Evolutionary conservation across 1,140 invertebrate genomes (phyloP).

Genomic region (Aphidius ervi): DNA sequence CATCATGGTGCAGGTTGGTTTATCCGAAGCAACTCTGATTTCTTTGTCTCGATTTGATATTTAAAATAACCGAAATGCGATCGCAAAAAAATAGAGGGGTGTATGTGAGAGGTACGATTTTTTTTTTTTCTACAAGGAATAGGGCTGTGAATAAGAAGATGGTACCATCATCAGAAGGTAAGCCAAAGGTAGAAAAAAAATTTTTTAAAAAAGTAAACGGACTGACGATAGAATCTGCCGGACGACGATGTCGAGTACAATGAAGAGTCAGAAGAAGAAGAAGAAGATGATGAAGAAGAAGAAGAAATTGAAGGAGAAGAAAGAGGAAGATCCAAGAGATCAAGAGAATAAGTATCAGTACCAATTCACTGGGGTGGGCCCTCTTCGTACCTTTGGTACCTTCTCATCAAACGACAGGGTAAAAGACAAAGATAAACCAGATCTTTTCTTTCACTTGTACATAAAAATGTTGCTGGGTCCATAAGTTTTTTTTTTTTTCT

Average conservation of each 20-base stretch:
- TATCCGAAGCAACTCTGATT: too few relatives aligned
- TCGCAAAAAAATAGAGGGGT: conserved; percentile 8
- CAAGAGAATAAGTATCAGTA: background rate
- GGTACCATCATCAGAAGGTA: too few relatives aligned
- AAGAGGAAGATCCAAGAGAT: background rate
- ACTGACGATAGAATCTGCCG: conserved; percentile 44
- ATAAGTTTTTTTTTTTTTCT: conserved; percentile 30
- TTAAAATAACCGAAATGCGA: conserved; percentile 43
- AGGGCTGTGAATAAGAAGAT: too few relatives aligned
- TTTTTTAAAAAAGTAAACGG: too few relatives aligned
- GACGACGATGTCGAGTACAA: conserved; percentile 32
- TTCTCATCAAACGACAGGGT: background rate
- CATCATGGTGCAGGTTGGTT: too few relatives aligned
- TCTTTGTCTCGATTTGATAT: conserved; percentile 20
- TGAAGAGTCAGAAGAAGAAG: background rate
- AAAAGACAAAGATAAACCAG: background rate
- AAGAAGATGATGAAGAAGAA: conserved; percentile 23
- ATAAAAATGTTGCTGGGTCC: background rate
- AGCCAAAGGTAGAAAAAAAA: background rate
- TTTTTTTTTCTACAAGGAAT: background rate
- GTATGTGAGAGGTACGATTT: too few relatives aligned
- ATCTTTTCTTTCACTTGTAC: conserved; percentile 31
- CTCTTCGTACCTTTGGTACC: background rate
- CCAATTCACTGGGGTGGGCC: background rate
- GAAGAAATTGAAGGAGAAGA: conserved; percentile 21